Evolutionary conservation across 2,888 invertebrate genomes (phyloP).

Genomic region (Brachyopa scutellaris): DNA sequence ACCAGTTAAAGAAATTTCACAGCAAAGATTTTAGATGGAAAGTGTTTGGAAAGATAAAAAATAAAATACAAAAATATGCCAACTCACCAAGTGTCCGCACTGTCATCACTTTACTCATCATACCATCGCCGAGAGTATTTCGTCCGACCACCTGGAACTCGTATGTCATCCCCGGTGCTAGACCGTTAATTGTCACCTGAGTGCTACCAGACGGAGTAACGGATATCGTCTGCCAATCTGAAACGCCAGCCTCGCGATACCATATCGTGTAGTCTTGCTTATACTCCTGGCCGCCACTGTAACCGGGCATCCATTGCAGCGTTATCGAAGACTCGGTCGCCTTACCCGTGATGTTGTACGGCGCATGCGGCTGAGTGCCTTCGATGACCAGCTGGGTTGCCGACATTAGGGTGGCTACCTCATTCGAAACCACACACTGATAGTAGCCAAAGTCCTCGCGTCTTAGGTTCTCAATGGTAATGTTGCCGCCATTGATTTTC

Average conservation of each 20-base stretch:
- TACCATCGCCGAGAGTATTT: constrained; percentile 96
- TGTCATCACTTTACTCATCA: constrained; percentile 96
- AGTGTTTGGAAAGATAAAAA: constrained; percentile 49
- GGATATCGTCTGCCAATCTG: constrained; percentile 96
- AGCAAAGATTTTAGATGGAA: not conserved
- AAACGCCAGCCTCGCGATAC: constrained; percentile 93
- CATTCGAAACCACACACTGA: constrained; percentile 97
- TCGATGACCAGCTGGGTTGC: constrained; percentile 94
- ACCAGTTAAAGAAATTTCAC: not conserved
- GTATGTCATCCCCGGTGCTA: constrained; percentile 94
- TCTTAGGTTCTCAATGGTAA: constrained; percentile 93
- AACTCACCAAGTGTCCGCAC: constrained; percentile 93
- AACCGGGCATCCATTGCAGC: constrained; percentile 96
- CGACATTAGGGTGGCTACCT: constrained; percentile 96
- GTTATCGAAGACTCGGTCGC: constrained; percentile 95
- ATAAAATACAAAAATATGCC: constrained; percentile 25
- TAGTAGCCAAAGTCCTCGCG: constrained; percentile 97
- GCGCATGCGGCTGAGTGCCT: constrained; percentile 98
- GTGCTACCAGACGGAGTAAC: constrained; percentile 96
- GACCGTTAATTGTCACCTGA: constrained; percentile 92
- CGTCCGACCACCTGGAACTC: constrained; percentile 98
- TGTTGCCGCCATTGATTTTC: constrained; percentile 92
- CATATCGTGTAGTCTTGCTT: constrained; percentile 97
- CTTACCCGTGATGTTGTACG: constrained; percentile 95
- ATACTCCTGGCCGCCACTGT: constrained; percentile 97